Base-by-base conservation (phyloP, 2,113 vertebrate genomes). In the Epinephelus moara region DNA sequence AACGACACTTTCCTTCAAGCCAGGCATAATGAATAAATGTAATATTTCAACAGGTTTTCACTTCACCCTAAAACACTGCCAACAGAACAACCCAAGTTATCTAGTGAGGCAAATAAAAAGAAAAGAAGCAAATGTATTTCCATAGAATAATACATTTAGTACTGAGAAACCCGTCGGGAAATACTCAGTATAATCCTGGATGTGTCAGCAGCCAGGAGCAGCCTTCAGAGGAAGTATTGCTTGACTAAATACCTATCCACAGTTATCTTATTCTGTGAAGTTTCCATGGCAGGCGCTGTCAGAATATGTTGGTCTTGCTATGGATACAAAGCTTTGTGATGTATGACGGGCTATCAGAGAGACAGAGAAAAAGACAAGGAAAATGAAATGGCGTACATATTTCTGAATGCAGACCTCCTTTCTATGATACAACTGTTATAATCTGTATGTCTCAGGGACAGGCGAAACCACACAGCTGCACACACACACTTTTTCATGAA, bases 241-340 rank as follows among this genome's bases (percentile, higher is more conserved):
- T 85, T 89, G 61, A 88, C 83, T 90, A 90, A 90, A 88, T 75
- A 86, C 75, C 74, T 84, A 70, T 92, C 85, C 86, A 87, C 73
- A 78, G 71, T 85, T 86, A 83, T 88, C 78, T 82, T 61, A 87
- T 56, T 84, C 76, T 79, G 64, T 78, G 88, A 90, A 85, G 89
- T 66, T 82, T 88, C 70, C 82, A 86, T 85, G 85, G 81, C 85
- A 90, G 78, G 67, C 10, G 23, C 85, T 90, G 88, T 92, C 89
- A 89, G 70, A 76, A 79, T 13, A 59, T 25, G 57, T 84, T 27
- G 69, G 75, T 86, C 66, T 76, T 64, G 75, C 76, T 64, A 1
- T 42, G 42, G 56, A 74, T 75, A 64, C 56, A 80, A 56, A 78
- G 87, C 75, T 57, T 78, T 78, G 83, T 80, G 81, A 91, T 75